A percentile compares a stretch with the other conserved stretches of the same genome.
phyloP scores from a whole-genome alignment of 2,113 vertebrate species.

The human region GRCh38 chr17:14778501-14779000 shows the following conservation, averaged over 20 bases:
- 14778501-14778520: constrained; percentile 62
- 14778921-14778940: background rate
- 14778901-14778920: background rate
- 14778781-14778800: background rate
- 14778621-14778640: constrained; percentile 56
- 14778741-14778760: constrained; percentile 53
- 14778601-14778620: constrained; percentile 61
- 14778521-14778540: constrained; percentile 67
- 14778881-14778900: background rate
- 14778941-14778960: background rate
- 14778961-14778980: background rate
- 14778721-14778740: constrained; percentile 62
- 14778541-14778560: constrained; percentile 58
- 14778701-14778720: constrained; percentile 58
- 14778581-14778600: constrained; percentile 59
- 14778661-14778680: constrained; percentile 30
- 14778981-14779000: rapidly evolving
- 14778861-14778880: background rate
- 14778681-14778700: constrained; percentile 62
- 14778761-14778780: background rate
- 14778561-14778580: constrained; percentile 64
- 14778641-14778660: constrained; percentile 30
- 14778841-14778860: no score
- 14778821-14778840: background rate
- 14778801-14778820: background rate